Conservation (phyloP, 2,888 invertebrate genomes). For the Teinopalpus imperialis region DNA sequence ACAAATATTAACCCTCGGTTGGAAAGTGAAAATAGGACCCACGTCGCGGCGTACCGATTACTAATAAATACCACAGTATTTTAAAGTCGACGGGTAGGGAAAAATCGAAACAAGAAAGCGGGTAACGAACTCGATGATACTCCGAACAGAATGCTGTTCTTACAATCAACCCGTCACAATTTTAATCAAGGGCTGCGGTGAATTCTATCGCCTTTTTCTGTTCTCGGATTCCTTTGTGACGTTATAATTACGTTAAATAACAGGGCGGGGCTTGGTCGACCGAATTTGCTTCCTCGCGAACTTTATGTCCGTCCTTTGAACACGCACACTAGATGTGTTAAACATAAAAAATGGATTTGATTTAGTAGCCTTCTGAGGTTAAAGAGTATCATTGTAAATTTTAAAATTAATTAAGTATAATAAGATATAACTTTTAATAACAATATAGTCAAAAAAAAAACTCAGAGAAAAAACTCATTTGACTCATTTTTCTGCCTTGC, state of each 20-base stretch:
- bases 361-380: too few relatives aligned
- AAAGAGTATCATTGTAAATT: too few relatives aligned
- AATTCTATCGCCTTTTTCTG: slow-evolving; percentile 73
- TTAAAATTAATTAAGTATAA: too few relatives aligned
- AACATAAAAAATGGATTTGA: too few relatives aligned
- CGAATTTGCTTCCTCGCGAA: slow-evolving; percentile 44
- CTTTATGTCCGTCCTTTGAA: slow-evolving; percentile 30
- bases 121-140: slow-evolving; percentile 39
- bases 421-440: too few relatives aligned
- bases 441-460: too few relatives aligned
- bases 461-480: too few relatives aligned
- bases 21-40: too few relatives aligned
- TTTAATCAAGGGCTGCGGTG: slow-evolving; percentile 70
- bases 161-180: slow-evolving; percentile 77
- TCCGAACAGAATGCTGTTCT: slow-evolving; percentile 32
- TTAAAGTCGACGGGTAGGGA: neutral
- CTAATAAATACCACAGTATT: too few relatives aligned
- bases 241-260: slow-evolving; percentile 77
- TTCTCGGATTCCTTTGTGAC: slow-evolving; percentile 63
- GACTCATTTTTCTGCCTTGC: too few relatives aligned
- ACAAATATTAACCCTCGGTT: too few relatives aligned
- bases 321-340: slow-evolving; percentile 26
- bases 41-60: too few relatives aligned
- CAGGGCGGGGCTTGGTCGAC: slow-evolving; percentile 46
- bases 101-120: neutral